These are phyloP conservation scores for Zaprionus lineosus DNA, from an alignment of 2,888 invertebrate genomes.

Conservation along the genomic window DNA sequence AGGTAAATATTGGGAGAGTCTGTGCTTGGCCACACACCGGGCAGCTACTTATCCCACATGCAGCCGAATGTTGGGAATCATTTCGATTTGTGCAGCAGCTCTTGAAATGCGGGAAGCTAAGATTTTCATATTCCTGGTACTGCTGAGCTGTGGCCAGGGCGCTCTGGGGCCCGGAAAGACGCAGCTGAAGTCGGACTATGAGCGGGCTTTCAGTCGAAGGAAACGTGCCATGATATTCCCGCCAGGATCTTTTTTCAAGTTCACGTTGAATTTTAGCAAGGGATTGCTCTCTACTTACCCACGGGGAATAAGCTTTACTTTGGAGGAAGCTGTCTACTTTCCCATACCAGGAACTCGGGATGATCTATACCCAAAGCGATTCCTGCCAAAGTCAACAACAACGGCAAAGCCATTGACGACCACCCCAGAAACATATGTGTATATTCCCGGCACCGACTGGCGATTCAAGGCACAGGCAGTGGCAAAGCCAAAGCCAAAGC, in stretches of 20 bases:
- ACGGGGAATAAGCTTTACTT: slow-evolving; percentile 66
- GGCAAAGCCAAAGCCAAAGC: slow-evolving; percentile 42
- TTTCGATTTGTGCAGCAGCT: slow-evolving; percentile 13
- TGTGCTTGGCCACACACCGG: slow-evolving; percentile 47
- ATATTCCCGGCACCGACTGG: slow-evolving; percentile 76
- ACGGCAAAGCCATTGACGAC: slow-evolving; percentile 53
- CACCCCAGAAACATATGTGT: slow-evolving; percentile 54
- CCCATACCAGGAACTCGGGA: slow-evolving; percentile 67
- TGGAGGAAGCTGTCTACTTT: slow-evolving; percentile 78
- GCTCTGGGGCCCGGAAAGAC: not conserved
- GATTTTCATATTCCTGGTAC: slow-evolving; percentile 31
- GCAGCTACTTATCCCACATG: slow-evolving; percentile 16
- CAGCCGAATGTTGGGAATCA: slow-evolving; percentile 17
- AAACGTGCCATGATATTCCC: slow-evolving; percentile 78
- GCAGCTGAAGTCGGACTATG: slow-evolving; percentile 14
- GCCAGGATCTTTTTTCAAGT: slow-evolving; percentile 73
- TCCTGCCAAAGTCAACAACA: slow-evolving; percentile 61
- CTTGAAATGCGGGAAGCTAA: slow-evolving; percentile 41
- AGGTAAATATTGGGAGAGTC: slow-evolving; percentile 54
- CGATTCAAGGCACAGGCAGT: slow-evolving; percentile 70
- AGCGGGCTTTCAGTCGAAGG: slow-evolving; percentile 65
- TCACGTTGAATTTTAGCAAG: slow-evolving; percentile 70
- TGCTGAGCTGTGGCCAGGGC: slow-evolving; percentile 23
- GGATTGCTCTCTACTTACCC: slow-evolving; percentile 72
- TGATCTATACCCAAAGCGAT: slow-evolving; percentile 77